Evolutionary conservation across 2,113 vertebrate species (phyloP), one percentile per base, ranked within the genome.

Genomic region (Megaceryle torquata): DNA sequence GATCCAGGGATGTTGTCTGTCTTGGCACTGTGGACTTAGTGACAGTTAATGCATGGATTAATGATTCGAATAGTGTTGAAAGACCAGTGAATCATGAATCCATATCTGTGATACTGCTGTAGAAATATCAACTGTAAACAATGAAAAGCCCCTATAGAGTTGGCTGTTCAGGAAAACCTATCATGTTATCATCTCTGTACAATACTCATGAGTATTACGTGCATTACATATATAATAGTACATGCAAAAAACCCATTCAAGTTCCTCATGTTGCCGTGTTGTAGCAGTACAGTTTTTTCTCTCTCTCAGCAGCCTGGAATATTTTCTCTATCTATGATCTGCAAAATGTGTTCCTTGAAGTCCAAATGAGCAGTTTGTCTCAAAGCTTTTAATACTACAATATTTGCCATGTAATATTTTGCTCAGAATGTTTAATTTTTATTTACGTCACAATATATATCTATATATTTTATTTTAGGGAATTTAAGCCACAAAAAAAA

Each of bases 171-270:
- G 63, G 82, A 59, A 46, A 71, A 31, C 33, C 43, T 63, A 33
- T 31, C 5, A 7, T 24, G 29, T 17, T 44, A 3, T 54, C 13
- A 6, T n/a, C 61, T 64, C 29, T 43, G 5, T 41, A 17, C 4
- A 2, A 2, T 59, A 35, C 53, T 91, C 29, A 12, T 0, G 0
- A 51, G 31, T 41, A 21, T 4, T 56, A 19, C 1, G 6, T 18
- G 9, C 37, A 9, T 26, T 56, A 1, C 37, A 15, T 67, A 16
- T 9, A 2, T n/a, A 29, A 43, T 2, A 37, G 15, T 25, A 22
- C n/a, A 6, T 44, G n/a, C 37, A 54, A 25, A 90, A 91, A 3
- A 51, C 26, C 19, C 24, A 46, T 46, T 41, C 20, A 35, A 7
- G 9, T 78, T 83, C 64, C 22, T 87, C 25, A 22, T 11, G 39